Conservation (phyloP, 2,888 invertebrate species). For the Amphipyra berbera region DNA sequence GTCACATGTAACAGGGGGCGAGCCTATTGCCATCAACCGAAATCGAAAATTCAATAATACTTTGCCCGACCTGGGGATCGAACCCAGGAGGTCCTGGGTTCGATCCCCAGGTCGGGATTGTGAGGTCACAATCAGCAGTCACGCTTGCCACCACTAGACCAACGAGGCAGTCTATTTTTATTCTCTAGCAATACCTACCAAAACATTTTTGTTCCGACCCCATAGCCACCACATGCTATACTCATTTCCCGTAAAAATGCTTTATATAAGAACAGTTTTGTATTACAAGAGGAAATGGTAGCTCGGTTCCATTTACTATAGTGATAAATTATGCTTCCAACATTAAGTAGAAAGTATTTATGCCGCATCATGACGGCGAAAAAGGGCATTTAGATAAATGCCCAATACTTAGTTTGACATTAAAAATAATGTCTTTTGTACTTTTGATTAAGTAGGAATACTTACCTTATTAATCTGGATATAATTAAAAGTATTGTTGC, state of each 20-base stretch:
- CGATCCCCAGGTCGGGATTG: too few relatives aligned
- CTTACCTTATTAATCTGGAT: neutral
- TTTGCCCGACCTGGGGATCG: too few relatives aligned
- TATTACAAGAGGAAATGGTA: slow-evolving; percentile 25
- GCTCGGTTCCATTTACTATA: slow-evolving; percentile 27
- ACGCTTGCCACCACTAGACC: too few relatives aligned
- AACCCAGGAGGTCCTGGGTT: too few relatives aligned
- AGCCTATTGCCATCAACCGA: too few relatives aligned
- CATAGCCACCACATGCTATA: slow-evolving; percentile 15
- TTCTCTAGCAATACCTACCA: slow-evolving; percentile 5
- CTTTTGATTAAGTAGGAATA: neutral
- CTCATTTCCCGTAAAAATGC: slow-evolving; percentile 11
- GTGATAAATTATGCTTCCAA: slow-evolving; percentile 42
- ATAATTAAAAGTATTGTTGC: too few relatives aligned
- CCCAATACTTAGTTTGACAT: too few relatives aligned
- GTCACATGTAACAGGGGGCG: too few relatives aligned
- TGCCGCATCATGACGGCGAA: slow-evolving; percentile 3
- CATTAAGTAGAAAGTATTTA: slow-evolving; percentile 31
- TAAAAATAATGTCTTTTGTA: neutral
- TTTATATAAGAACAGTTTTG: slow-evolving; percentile 28
- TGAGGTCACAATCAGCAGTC: too few relatives aligned
- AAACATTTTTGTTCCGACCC: slow-evolving; percentile 1
- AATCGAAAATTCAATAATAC: too few relatives aligned
- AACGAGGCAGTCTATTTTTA: neutral
- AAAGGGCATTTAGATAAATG: neutral